Conservation (phyloP, 2,888 invertebrate species). For the Cephalotes varians region DNA sequence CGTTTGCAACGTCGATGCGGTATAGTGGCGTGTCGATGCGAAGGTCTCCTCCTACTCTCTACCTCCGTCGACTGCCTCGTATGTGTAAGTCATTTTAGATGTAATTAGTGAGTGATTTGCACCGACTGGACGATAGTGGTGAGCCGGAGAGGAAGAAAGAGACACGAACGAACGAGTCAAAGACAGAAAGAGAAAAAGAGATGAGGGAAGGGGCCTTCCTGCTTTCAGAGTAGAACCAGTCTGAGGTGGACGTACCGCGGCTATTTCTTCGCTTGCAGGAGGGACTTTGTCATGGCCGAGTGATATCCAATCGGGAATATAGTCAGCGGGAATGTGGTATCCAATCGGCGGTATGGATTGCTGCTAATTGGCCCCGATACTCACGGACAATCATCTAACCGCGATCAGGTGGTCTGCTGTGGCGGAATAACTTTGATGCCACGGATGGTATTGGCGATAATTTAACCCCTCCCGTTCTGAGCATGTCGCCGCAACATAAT, state of each 20-base stretch:
- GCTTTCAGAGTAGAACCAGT: slow-evolving; percentile 65
- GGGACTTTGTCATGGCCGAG: slow-evolving; percentile 80
- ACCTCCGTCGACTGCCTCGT: slow-evolving; percentile 35
- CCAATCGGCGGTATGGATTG: slow-evolving; percentile 75
- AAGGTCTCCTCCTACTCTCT: slow-evolving; percentile 41
- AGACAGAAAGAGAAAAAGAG: slow-evolving; percentile 28
- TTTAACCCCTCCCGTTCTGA: neutral
- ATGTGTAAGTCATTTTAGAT: slow-evolving; percentile 70
- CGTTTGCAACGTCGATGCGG: slow-evolving; percentile 36
- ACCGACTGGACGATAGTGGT: slow-evolving; percentile 70
- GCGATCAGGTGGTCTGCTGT: slow-evolving; percentile 76
- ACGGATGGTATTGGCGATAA: slow-evolving; percentile 25
- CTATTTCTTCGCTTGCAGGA: slow-evolving; percentile 70
- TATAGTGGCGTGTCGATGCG: slow-evolving; percentile 20
- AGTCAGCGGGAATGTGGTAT: slow-evolving; percentile 67
- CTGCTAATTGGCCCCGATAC: slow-evolving; percentile 81
- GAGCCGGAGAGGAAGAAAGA: slow-evolving; percentile 2
- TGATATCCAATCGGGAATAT: slow-evolving; percentile 79
- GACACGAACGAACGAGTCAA: neutral
- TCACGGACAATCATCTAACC: slow-evolving; percentile 71
- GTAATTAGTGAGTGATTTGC: slow-evolving; percentile 80
- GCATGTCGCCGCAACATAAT: neutral
- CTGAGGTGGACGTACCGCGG: slow-evolving; percentile 62
- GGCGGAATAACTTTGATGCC: slow-evolving; percentile 31
- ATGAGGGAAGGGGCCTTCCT: slow-evolving; percentile 45